Conservation (phyloP, 2,888 invertebrate species). For the Matsumyia berberina region DNA sequence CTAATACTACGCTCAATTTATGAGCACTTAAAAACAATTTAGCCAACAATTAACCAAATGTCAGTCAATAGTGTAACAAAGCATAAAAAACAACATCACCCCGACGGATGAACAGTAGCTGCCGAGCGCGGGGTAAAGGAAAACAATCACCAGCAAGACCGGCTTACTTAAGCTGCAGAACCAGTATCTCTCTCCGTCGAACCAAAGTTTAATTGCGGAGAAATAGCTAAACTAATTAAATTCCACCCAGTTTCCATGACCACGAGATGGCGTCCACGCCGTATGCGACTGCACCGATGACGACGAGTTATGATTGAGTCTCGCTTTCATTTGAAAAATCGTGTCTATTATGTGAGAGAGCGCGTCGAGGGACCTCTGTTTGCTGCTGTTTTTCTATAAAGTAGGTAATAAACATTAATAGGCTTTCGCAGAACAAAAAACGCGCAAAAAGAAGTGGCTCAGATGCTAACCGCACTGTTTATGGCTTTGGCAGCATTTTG, state of each 20-base stretch:
- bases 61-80: conserved; percentile 67
- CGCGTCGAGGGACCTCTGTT: conserved; percentile 40
- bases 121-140: conserved; percentile 3
- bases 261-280: conserved; percentile 56
- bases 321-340: conserved; percentile 71
- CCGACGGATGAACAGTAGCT: conserved; percentile 27
- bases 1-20: conserved; percentile 45
- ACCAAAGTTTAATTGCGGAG: conserved; percentile 51
- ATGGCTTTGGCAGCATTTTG: conserved; percentile 64
- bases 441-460: conserved; percentile 39
- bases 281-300: conserved; percentile 14
- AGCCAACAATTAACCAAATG: conserved; percentile 72
- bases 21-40: conserved; percentile 70
- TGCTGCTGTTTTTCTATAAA: conserved; percentile 31
- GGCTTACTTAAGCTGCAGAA: conserved; percentile 25
- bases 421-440: conserved; percentile 35
- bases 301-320: conserved; percentile 50
- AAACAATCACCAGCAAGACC: conserved; percentile 32
- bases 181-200: conserved; percentile 45
- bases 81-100: conserved; percentile 38
- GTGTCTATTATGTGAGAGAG: conserved; percentile 62
- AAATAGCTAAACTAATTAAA: conserved; percentile 69
- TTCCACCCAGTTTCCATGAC: conserved; percentile 74
- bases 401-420: conserved; percentile 50
- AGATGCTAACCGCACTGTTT: conserved; percentile 61